Base-by-base conservation (phyloP, 2,888 invertebrate species). In the Drosophila nigritarsus region DNA sequence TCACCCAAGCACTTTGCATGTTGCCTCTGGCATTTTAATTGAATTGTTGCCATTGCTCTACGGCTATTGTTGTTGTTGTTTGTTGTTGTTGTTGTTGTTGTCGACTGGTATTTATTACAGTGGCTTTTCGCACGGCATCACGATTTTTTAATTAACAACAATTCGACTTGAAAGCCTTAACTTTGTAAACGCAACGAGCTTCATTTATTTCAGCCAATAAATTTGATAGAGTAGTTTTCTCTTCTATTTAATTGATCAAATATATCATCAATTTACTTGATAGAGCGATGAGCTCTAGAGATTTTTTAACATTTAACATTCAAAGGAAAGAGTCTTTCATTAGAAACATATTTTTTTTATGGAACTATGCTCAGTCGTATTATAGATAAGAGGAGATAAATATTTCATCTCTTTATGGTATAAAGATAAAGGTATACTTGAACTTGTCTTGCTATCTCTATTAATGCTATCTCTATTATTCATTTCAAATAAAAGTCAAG, bases 21-120 rank as follows among this genome's bases (percentile, higher is more conserved):
- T 80, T 73, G 64, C 80, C 73, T 71, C 79, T 85, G 90, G 88
- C 74, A 89, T 85, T 87, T 87, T 89, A 89, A 87, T 89, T 87
- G 90, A 89, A 89, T 88, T 87, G 87, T 87, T 88, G 78, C 88
- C 81, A 80, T 74, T 83, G 87, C 75, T 61, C 55, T 38, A 55
- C 54, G 54, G 59, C 60, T 68, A 30, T 34, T 54, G 42, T 29
- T 60, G 11, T 60, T 75, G 38, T 55, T 65, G 36, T 51, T 51
- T 73, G 42, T 34, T 55, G 15, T 51, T 55, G 60, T 49, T 55
- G 58, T n/a, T 54, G 56, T 18, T 62, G n/a, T 24, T 66, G 56
- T 45, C 51, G 66, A 51, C 69, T 60, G 78, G 70, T 65, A 84
- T 87, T 83, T 87, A 77, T 83, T 74, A 72, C 84, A 75, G 58